Percentiles rank a stretch among this genome's conserved stretches.
Conservation (phyloP, 2,797 vertebrate species). For the Lophotriccus pileatus region DNA sequence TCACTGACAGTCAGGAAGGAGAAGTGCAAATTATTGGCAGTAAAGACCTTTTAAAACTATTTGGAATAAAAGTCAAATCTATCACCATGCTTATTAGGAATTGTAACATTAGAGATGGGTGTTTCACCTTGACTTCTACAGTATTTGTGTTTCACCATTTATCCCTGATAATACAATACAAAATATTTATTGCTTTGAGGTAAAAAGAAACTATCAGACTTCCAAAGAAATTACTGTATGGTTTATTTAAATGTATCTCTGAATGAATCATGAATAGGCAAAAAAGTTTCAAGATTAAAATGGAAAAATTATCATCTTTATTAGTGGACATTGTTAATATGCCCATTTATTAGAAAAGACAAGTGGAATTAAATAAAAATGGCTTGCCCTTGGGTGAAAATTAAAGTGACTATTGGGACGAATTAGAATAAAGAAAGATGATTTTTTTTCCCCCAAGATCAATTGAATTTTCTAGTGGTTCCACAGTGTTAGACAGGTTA, state of each 20-base stretch:
- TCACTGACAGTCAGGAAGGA: neutral
- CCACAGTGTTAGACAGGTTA: constrained; percentile 17
- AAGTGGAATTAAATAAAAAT: constrained; percentile 62
- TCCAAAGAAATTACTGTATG: neutral
- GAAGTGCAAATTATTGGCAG: neutral
- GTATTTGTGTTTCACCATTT: neutral
- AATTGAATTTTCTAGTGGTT: constrained; percentile 33
- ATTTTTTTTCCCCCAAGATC: constrained; percentile 13
- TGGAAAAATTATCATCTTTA: constrained; percentile 38
- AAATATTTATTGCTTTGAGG: neutral
- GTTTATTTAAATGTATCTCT: neutral
- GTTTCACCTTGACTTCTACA: neutral
- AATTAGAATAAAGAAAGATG: constrained; percentile 16
- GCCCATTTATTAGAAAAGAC: constrained; percentile 58
- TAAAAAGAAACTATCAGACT: neutral
- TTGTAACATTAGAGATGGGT: neutral
- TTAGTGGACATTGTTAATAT: constrained; percentile 44
- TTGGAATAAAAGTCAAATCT: neutral
- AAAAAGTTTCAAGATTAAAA: constrained; percentile 49
- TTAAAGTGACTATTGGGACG: constrained; percentile 34
- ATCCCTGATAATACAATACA: neutral
- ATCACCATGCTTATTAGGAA: neutral
- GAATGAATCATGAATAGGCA: neutral
- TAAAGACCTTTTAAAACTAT: neutral
- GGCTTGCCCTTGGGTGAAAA: constrained; percentile 63